Base-by-base conservation (phyloP, 2,888 invertebrate genomes). In the Willowsia nigromaculata region DNA sequence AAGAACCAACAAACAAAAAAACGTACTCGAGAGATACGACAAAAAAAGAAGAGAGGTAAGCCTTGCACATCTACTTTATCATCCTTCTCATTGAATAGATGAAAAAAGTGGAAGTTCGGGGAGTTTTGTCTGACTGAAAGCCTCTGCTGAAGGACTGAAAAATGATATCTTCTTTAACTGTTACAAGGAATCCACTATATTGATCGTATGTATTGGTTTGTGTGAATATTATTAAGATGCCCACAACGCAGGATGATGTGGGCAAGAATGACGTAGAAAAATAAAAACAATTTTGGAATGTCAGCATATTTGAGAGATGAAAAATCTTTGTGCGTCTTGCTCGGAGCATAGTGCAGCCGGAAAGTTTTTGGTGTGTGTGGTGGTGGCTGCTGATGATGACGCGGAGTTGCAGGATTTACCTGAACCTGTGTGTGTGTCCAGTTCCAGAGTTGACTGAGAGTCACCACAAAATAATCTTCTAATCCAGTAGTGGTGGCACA, bases 251-350 rank as follows among this genome's bases (percentile, higher is more conserved):
- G 30, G 43, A 37, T 50, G 33, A 83, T 40, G 47, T 56, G 37
- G 87, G 74, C 82, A 50, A 82, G 25, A 74, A 82, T 88, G 87
- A 88, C 81, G 81, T 74, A 65, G 87, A 74, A 88, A 68, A 68
- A 87, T 76, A 86, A 81, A 88, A 88, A 88, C 87, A 88, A 88
- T 88, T 82, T 88, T 82, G 82, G 87, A 88, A 88, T 88, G 87
- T 82, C 87, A 88, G 82, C 87, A 82, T 88, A 88, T 82, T 88
- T 88, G 74, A 88, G 74, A 82, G 81, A 88, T 88, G 87, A 88
- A 82, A 88, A 82, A 88, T 88, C 87, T 82, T 22, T 81, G 82
- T 82, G 74, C 82, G 37, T 88, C 43, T 59, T 56, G 87, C 87
- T 43, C 40, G 50, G 15, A 86, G 86, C 82, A 43, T n/a, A 40